A percentile compares a stretch with the other conserved stretches of the same genome.
Evolutionary conservation across 2,113 vertebrate species (phyloP).

Genomic region (Sus scrofa): DNA sequence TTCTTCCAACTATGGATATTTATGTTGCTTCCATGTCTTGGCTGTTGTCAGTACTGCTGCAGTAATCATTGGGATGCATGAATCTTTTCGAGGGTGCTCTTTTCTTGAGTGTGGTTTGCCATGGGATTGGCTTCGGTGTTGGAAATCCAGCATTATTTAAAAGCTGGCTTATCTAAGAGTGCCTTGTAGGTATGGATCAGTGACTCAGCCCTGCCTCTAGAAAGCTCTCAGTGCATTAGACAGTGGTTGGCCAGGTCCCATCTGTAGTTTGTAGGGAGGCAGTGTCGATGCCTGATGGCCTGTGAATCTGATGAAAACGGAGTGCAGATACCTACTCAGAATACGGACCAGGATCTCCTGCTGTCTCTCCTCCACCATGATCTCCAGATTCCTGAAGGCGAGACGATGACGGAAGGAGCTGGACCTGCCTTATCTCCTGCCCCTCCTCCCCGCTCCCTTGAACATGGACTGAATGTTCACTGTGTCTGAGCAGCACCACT

Average conservation of each 20-base stretch:
- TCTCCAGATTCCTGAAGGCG: background rate
- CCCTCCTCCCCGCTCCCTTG: background rate
- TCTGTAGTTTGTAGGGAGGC: fast-evolving
- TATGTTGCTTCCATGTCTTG: too few relatives aligned
- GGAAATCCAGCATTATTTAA: slow-evolving; percentile 49
- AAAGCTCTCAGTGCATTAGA: background rate
- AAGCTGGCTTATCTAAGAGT: background rate
- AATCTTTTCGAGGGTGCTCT: background rate
- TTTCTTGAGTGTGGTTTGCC: slow-evolving; percentile 28
- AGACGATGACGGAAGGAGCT: background rate
- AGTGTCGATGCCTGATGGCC: fast-evolving
- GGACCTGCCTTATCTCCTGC: background rate
- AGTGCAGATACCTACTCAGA: background rate
- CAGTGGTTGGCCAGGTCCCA: background rate
- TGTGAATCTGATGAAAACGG: background rate
- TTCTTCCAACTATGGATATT: too few relatives aligned
- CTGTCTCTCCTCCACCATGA: background rate
- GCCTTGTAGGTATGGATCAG: background rate
- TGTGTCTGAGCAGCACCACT: background rate
- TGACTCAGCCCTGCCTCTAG: background rate
- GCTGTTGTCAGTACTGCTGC: too few relatives aligned
- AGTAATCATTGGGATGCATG: too few relatives aligned
- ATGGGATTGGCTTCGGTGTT: background rate
- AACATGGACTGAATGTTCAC: fast-evolving
- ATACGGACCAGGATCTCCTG: background rate